A percentile compares a stretch with the other conserved stretches of the same genome.
Evolutionary conservation across 2,113 vertebrate genomes (phyloP).

Genomic region (Nyctereutes procyonoides): DNA sequence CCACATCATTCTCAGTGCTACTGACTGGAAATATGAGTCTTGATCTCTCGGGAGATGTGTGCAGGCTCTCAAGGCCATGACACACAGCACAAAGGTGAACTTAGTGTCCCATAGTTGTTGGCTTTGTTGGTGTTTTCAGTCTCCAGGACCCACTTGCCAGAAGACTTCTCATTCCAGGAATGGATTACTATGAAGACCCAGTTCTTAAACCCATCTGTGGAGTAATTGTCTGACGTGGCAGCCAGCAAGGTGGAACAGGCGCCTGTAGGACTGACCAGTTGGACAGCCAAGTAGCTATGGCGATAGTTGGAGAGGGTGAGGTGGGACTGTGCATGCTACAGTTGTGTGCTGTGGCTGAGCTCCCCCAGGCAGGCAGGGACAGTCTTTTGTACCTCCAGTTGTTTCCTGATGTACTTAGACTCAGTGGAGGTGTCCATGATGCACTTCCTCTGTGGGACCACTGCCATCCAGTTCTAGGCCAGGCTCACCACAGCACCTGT

Average conservation of each 20-base stretch:
- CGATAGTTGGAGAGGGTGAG: slow-evolving; percentile 97
- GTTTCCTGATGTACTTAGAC: slow-evolving; percentile 95
- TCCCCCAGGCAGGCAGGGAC: slow-evolving; percentile 92
- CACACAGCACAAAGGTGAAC: slow-evolving; percentile 94
- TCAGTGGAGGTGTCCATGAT: slow-evolving; percentile 92
- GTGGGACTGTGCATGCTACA: slow-evolving; percentile 94
- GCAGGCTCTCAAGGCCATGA: slow-evolving; percentile 91
- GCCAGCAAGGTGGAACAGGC: slow-evolving; percentile 96
- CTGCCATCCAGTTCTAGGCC: slow-evolving; percentile 95
- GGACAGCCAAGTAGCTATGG: slow-evolving; percentile 95
- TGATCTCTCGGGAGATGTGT: slow-evolving; percentile 94
- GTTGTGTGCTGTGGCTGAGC: slow-evolving; percentile 89
- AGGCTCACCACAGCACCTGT: slow-evolving; percentile 94
- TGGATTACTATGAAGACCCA: slow-evolving; percentile 99
- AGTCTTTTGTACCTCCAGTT: slow-evolving; percentile 90
- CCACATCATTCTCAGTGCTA: slow-evolving; percentile 92
- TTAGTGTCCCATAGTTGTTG: slow-evolving; percentile 95
- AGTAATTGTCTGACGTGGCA: slow-evolving; percentile 96
- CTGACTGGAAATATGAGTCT: slow-evolving; percentile 94
- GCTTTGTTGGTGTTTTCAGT: slow-evolving; percentile 94
- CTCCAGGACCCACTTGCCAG: slow-evolving; percentile 94
- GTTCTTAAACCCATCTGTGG: slow-evolving; percentile 96
- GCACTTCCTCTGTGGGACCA: slow-evolving; percentile 94
- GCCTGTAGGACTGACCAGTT: slow-evolving; percentile 94
- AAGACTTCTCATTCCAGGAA: slow-evolving; percentile 96